A percentile compares a stretch with the other conserved stretches of the same genome.
These are phyloP conservation scores for Chloebia gouldiae DNA, from an alignment of 2,113 vertebrate species.

Conservation along the genomic window DNA sequence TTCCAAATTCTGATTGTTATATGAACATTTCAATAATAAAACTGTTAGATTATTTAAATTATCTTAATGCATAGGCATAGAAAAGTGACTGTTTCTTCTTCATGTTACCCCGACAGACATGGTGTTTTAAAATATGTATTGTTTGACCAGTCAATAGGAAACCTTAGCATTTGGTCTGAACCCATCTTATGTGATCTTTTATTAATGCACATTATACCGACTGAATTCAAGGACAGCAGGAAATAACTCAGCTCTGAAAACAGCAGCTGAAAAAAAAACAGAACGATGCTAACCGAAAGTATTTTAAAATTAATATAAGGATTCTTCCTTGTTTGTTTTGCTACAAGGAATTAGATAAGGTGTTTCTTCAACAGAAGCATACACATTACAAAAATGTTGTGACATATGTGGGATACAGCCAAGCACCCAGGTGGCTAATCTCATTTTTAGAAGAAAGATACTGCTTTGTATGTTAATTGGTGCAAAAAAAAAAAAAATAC, in stretches of 20 bases:
- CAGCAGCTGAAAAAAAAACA: conserved; percentile 49
- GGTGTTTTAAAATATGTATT: conserved; percentile 64
- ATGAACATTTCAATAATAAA: conserved; percentile 83
- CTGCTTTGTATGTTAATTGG: conserved; percentile 83
- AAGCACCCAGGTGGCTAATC: conserved; percentile 94
- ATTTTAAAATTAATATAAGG: conserved; percentile 60
- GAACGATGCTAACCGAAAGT: conserved; percentile 54
- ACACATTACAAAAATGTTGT: conserved; percentile 74
- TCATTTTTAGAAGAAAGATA: conserved; percentile 84
- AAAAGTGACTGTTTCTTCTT: conserved; percentile 60
- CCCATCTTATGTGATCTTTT: conserved; percentile 78
- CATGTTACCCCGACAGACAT: background rate
- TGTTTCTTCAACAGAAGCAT: conserved; percentile 64
- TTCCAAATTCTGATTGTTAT: conserved; percentile 92
- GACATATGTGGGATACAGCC: conserved; percentile 84
- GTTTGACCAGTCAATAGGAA: conserved; percentile 77
- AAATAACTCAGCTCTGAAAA: conserved; percentile 72
- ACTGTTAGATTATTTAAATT: conserved; percentile 64
- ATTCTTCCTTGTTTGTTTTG: conserved; percentile 67
- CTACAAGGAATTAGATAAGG: conserved; percentile 61
- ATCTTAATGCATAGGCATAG: conserved; percentile 56
- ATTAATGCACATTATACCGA: conserved; percentile 77
- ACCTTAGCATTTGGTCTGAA: conserved; percentile 70
- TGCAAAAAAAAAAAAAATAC: conserved; percentile 71
- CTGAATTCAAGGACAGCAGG: conserved; percentile 73